These are phyloP conservation scores for fruit fly (Drosophila melanogaster) DNA, from an alignment of 1,140 invertebrate species.

Conservation along the genomic window Release_6_plus_ISO1_MT NT_037436.4:13261501-13262000, in stretches of 20 bases:
- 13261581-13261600: conserved; percentile 63
- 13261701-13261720: conserved; percentile 74
- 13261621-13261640: conserved; percentile 6
- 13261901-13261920: conserved; percentile 50
- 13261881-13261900: conserved; percentile 24
- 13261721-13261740: conserved; percentile 37
- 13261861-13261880: neutral
- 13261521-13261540: conserved; percentile 5
- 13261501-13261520: conserved; percentile 7
- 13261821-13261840: conserved; percentile 3
- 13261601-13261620: conserved; percentile 36
- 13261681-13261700: conserved; percentile 73
- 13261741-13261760: neutral
- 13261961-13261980: conserved; percentile 6
- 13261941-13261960: conserved; percentile 2
- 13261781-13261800: conserved; percentile 34
- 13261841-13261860: conserved; percentile 24
- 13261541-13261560: conserved; percentile 61
- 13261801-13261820: conserved; percentile 24
- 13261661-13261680: conserved; percentile 36
- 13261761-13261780: conserved; percentile 15
- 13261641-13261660: conserved; percentile 39
- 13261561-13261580: conserved; percentile 79
- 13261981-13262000: conserved; percentile 30
- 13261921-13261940: conserved; percentile 32